phyloP scores from a whole-genome alignment of 2,888 invertebrate species.

The Apamea epomidion region DNA sequence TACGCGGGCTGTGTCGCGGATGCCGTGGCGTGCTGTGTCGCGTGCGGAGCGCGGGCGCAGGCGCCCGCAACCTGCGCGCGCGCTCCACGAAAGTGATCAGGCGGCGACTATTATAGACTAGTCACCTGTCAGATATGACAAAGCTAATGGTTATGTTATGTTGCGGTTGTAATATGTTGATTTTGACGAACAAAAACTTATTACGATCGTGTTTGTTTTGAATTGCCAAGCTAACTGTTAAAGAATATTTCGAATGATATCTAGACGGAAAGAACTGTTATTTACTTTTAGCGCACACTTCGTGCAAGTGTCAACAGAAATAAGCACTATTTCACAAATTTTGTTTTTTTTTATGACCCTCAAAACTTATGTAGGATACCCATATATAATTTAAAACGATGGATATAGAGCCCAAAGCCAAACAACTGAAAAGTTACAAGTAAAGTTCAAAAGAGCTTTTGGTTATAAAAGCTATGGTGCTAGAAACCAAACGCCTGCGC shows the following conservation, averaged over 20 bases:
- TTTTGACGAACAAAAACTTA: slow-evolving; percentile 15
- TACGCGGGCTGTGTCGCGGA: slow-evolving; percentile 62
- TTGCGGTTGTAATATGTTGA: slow-evolving; percentile 16
- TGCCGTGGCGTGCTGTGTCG: slow-evolving; percentile 35
- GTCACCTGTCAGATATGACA: slow-evolving; percentile 70
- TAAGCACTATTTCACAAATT: neutral
- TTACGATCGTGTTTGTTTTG: slow-evolving; percentile 20
- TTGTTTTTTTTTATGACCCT: neutral
- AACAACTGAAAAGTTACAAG: neutral
- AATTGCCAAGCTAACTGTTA: slow-evolving; percentile 3
- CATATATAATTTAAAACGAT: too few relatives aligned
- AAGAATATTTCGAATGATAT: neutral
- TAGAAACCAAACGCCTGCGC: neutral
- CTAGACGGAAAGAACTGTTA: neutral
- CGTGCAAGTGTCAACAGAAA: neutral
- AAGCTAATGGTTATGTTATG: slow-evolving; percentile 25
- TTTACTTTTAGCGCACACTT: neutral
- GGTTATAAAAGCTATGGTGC: neutral
- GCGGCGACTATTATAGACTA: slow-evolving; percentile 69
- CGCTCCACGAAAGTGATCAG: slow-evolving; percentile 72
- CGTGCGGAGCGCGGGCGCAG: slow-evolving; percentile 49
- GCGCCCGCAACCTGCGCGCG: slow-evolving; percentile 72
- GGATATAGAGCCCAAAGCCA: neutral
- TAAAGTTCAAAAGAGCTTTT: neutral
- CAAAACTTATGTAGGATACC: too few relatives aligned